These are phyloP conservation scores for Pachyramphus minor DNA, from an alignment of 2,113 vertebrate species.

Conservation along the genomic window DNA sequence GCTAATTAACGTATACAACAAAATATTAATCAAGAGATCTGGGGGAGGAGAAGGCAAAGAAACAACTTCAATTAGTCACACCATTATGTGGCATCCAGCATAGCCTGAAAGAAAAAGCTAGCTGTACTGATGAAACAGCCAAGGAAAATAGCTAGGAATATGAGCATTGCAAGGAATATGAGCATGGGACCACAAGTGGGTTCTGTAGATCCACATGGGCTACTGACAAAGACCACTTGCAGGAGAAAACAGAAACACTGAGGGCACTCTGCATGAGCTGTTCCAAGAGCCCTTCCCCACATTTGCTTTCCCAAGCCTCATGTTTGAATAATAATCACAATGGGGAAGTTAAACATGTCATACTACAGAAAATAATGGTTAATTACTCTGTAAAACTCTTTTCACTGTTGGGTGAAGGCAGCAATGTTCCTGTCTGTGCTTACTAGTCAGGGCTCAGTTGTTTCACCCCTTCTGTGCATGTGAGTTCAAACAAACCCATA, in stretches of 20 bases:
- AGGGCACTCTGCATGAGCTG: not conserved
- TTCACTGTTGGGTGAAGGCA: not conserved
- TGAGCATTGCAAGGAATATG: not conserved
- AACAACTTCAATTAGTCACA: slow-evolving; percentile 52
- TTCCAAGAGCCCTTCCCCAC: not conserved
- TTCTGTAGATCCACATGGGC: not conserved
- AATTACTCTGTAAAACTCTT: not conserved
- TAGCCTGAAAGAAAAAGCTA: slow-evolving; percentile 34
- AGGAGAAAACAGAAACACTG: not conserved
- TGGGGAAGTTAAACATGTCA: not conserved
- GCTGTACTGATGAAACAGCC: slow-evolving; percentile 5
- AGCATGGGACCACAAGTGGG: not conserved
- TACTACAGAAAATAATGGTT: not conserved
- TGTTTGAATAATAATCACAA: not conserved
- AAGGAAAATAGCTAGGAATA: not conserved
- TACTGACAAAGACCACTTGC: not conserved
- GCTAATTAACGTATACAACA: slow-evolving; percentile 47
- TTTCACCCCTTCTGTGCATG: not conserved
- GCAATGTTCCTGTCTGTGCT: not conserved
- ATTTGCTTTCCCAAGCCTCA: not conserved
- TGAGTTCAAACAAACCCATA: not conserved
- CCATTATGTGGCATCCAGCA: slow-evolving; percentile 48
- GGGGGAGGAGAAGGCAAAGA: not conserved
- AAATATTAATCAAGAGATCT: slow-evolving; percentile 57
- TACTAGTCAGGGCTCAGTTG: not conserved